Evolutionary conservation across 2,888 invertebrate genomes (phyloP), one percentile per base, ranked within the genome.

Genomic region (Drosophila phalerata): DNA sequence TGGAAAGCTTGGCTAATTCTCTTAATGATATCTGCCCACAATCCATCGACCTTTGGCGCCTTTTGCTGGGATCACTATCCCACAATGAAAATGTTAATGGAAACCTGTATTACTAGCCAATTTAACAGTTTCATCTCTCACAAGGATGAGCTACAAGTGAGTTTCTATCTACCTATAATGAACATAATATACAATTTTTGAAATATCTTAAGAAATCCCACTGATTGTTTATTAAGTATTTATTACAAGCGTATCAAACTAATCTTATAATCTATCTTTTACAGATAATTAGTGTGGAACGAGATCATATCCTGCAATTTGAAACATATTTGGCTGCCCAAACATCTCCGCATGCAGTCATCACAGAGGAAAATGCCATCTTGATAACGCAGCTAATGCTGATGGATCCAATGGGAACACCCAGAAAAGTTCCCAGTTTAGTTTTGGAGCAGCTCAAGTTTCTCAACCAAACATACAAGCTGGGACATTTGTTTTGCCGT

Each of bases 1-100:
- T 99, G 99, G 99, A 98, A 98, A 93, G 96, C 96, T 19, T 98
- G 98, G 98, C 93, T 95, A 40, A 95, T 97, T 89, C 93, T 99
- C 79, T 93, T 98, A 43, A 96, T 98, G 93, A 93, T 99, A 75
- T 96, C 97, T 15, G 98, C 98, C 0, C 98, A 98, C 93, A 99
- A 98, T 94, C 98, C 99, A 0, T 93, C 95, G 0, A 95, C 95
- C 13, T 97, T 98, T 93, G 98, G 98, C 11, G 95, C 95, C 77
- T 94, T 96, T 60, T 97, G 97, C 37, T 98, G 98, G 96, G 95
- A 96, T 84, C 95, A 96, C 79, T 99, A 98, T 93, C 98, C 98
- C 17, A 98, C 97, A 52, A 94, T 99, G 76, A 94, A 97, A 72
- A 96, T 96, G 86, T 94, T 99, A 76, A 98, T 99, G 95, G 98